A percentile compares a stretch with the other conserved stretches of the same genome.
phyloP scores from a whole-genome alignment of 1,140 invertebrate genomes.

The Venustaconcha ellipsiformis region DNA sequence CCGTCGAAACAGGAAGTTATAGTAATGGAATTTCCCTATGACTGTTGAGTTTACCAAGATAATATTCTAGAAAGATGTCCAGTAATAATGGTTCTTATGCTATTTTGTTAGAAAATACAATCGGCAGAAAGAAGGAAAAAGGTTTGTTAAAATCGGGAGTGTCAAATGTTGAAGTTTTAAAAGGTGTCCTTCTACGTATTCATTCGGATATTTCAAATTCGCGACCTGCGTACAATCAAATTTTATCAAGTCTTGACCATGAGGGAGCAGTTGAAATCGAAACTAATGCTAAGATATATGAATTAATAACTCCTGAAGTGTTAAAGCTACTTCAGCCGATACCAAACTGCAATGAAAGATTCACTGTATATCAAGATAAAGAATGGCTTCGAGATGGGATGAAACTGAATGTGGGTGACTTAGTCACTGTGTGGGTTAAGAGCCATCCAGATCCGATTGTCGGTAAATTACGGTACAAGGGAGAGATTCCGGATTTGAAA shows the following conservation, averaged over 20 bases:
- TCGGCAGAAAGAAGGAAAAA: conserved; percentile 55
- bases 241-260: conserved; percentile 50
- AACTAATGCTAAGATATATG: conserved; percentile 38
- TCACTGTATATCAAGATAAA: conserved; percentile 52
- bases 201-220: conserved; percentile 26
- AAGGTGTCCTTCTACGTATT: conserved; percentile 46
- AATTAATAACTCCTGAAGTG: conserved; percentile 29
- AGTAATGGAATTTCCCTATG: no score
- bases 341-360: conserved; percentile 53
- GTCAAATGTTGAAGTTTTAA: conserved; percentile 50
- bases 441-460: conserved; percentile 43
- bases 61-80: no score
- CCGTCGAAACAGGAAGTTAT: no score
- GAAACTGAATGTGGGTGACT: conserved; percentile 43
- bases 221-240: conserved; percentile 19
- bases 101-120: conserved; percentile 47
- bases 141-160: conserved; percentile 34
- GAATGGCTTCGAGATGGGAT: conserved; percentile 55
- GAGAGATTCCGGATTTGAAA: conserved; percentile 44
- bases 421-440: conserved; percentile 55
- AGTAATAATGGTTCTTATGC: no score
- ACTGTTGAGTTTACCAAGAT: no score
- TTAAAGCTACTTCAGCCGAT: conserved; percentile 51
- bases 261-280: conserved; percentile 46
- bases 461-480: conserved; percentile 54